Evolutionary conservation across 1,140 invertebrate species (phyloP).

Genomic region (Nixonia krombeini): DNA sequence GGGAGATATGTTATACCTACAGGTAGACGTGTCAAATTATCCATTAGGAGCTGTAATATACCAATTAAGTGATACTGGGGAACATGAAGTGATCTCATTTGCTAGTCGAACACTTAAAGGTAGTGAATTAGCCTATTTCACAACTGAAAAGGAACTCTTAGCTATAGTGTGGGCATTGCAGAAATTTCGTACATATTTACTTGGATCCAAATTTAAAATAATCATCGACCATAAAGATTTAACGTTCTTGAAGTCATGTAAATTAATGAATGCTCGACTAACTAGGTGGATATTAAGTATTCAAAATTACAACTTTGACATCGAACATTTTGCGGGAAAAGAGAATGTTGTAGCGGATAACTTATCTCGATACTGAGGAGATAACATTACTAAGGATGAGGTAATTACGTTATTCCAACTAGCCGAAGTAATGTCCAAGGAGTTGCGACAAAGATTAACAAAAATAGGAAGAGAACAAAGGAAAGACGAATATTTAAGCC

Average conservation of each 20-base stretch:
- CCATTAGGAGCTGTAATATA: conserved; percentile 52
- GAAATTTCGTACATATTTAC: conserved; percentile 59
- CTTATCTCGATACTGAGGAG: conserved; percentile 2
- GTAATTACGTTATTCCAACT: not conserved
- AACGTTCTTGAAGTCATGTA: conserved; percentile 50
- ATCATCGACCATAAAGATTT: conserved; percentile 70
- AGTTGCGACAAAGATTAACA: too few species aligned
- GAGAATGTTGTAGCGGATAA: conserved; percentile 12
- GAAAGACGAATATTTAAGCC: not conserved
- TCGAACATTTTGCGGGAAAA: conserved; percentile 15
- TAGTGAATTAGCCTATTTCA: conserved; percentile 33
- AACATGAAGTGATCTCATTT: conserved; percentile 10
- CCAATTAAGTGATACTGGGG: conserved; percentile 23
- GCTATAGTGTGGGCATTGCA: conserved; percentile 64
- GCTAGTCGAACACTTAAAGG: conserved; percentile 21
- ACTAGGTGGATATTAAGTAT: conserved; percentile 39
- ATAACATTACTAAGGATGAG: not conserved
- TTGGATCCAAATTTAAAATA: conserved; percentile 5
- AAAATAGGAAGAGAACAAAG: not conserved
- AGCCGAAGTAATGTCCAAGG: too few species aligned
- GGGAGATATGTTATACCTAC: conserved; percentile 46
- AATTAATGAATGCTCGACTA: conserved; percentile 10
- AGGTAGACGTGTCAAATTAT: conserved; percentile 31
- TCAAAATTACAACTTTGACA: conserved; percentile 47
- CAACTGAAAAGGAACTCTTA: conserved; percentile 58